These are phyloP conservation scores for Chironomus riparius DNA, from an alignment of 2,888 invertebrate genomes.

Conservation along the genomic window DNA sequence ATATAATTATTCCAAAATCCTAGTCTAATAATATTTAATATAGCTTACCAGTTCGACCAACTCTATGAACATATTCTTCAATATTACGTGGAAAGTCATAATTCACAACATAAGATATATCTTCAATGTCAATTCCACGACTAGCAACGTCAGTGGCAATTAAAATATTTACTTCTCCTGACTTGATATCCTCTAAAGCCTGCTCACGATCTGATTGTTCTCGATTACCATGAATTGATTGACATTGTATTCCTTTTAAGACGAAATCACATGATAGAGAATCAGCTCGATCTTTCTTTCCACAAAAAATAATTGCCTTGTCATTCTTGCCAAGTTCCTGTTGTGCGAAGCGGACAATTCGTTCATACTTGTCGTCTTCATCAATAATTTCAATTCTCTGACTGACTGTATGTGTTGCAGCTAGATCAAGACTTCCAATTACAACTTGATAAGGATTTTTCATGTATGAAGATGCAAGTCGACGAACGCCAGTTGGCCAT, in stretches of 20 bases:
- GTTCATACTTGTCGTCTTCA: slow-evolving; percentile 57
- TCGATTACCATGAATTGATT: slow-evolving; percentile 82
- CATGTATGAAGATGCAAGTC: slow-evolving; percentile 80
- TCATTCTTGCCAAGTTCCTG: slow-evolving; percentile 59
- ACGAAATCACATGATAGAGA: slow-evolving; percentile 72
- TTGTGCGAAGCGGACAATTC: slow-evolving; percentile 57
- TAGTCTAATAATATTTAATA: too few relatives aligned
- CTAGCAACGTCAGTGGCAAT: slow-evolving; percentile 95
- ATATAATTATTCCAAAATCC: too few relatives aligned
- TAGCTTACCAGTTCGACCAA: slow-evolving; percentile 75
- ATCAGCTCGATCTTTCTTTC: slow-evolving; percentile 74
- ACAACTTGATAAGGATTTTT: slow-evolving; percentile 82
- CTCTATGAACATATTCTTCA: slow-evolving; percentile 92
- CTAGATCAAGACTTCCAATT: slow-evolving; percentile 79
- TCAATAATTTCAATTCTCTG: slow-evolving; percentile 69
- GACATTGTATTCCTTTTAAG: slow-evolving; percentile 57
- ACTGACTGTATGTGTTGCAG: slow-evolving; percentile 79
- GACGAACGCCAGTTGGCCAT: slow-evolving; percentile 82
- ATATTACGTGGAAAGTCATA: slow-evolving; percentile 89
- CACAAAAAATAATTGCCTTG: slow-evolving; percentile 86
- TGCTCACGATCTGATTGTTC: slow-evolving; percentile 72
- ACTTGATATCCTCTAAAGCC: slow-evolving; percentile 74
- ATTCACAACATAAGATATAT: slow-evolving; percentile 83
- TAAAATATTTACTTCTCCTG: slow-evolving; percentile 69
- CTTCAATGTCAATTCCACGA: slow-evolving; percentile 84